These are phyloP conservation scores for Drosophila gaucha DNA, from an alignment of 2,888 invertebrate species.

Conservation along the genomic window DNA sequence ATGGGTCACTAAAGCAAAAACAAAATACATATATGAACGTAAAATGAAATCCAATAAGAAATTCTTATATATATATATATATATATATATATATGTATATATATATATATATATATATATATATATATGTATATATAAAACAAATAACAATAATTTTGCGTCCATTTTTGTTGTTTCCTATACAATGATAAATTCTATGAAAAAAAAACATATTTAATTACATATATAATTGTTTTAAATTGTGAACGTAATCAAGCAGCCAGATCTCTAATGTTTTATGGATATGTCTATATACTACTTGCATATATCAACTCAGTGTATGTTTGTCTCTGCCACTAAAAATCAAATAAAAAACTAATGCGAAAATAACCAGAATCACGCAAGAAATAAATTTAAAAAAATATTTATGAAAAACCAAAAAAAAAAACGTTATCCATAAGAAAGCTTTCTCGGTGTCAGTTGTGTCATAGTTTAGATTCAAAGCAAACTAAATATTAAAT, in stretches of 20 bases:
- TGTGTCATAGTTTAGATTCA: constrained; percentile 68
- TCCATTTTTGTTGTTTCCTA: constrained; percentile 79
- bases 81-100: too few species aligned
- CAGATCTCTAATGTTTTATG: constrained; percentile 28
- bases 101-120: constrained; percentile 21
- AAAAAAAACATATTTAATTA: constrained; percentile 36
- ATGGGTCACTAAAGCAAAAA: constrained; percentile 34
- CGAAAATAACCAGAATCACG: constrained; percentile 17
- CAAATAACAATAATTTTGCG: constrained; percentile 76
- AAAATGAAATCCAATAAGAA: constrained; percentile 9
- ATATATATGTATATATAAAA: constrained; percentile 24
- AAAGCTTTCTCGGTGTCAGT: constrained; percentile 68
- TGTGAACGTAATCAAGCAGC: constrained; percentile 36
- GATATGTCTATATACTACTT: constrained; percentile 13
- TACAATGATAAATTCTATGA: constrained; percentile 36
- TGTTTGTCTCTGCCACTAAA: constrained; percentile 42
- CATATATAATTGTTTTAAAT: constrained; percentile 50
- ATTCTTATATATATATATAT: too few species aligned
- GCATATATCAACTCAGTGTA: constrained; percentile 29
- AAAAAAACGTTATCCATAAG: constrained; percentile 35
- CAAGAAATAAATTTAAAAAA: constrained; percentile 13
- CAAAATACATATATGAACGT: constrained; percentile 3
- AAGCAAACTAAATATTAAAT: constrained; percentile 38
- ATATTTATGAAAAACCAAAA: constrained; percentile 2
- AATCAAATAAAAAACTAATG: background rate